A percentile compares a stretch with the other conserved stretches of the same genome.
Conservation (phyloP, 2,888 invertebrate genomes). For the Euclidia mi region DNA sequence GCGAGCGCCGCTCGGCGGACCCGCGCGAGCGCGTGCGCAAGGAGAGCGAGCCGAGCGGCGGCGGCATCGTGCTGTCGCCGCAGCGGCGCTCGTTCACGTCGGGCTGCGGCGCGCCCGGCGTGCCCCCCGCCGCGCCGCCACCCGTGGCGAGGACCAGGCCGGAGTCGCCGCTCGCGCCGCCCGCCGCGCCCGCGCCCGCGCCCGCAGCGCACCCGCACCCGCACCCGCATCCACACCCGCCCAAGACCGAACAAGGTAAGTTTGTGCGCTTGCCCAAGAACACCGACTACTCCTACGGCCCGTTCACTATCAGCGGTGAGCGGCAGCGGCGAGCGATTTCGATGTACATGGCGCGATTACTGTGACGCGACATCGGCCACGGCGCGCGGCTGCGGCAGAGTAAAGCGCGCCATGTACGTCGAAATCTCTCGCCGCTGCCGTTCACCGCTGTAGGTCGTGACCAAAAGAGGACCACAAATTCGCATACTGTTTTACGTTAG, state of each 20-base stretch:
- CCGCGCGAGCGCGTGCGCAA: conserved; percentile 94
- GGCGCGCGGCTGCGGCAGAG: too few relatives aligned
- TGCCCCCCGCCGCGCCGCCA: conserved; percentile 64
- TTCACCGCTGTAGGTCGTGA: too few relatives aligned
- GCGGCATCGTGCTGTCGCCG: conserved; percentile 95
- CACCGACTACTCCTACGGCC: too few relatives aligned
- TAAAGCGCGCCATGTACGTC: too few relatives aligned
- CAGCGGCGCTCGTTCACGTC: conserved; percentile 96
- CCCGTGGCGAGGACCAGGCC: conserved; percentile 89
- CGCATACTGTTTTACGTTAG: too few relatives aligned
- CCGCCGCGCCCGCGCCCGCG: conserved; percentile 80
- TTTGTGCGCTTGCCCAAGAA: background rate
- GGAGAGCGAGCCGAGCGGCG: conserved; percentile 91
- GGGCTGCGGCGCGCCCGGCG: conserved; percentile 94
- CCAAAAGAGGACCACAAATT: too few relatives aligned
- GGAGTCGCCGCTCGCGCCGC: conserved; percentile 74
- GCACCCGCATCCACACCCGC: conserved; percentile 41
- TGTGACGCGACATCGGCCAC: too few relatives aligned
- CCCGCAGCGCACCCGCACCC: conserved; percentile 49
- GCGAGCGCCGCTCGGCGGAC: conserved; percentile 90
- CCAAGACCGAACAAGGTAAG: conserved; percentile 75
- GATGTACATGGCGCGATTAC: too few relatives aligned
- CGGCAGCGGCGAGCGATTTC: too few relatives aligned
- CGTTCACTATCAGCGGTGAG: too few relatives aligned
- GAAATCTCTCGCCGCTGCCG: too few relatives aligned